These are phyloP conservation scores for Aporophyla lueneburgensis DNA, from an alignment of 2,888 invertebrate genomes.

Conservation along the genomic window DNA sequence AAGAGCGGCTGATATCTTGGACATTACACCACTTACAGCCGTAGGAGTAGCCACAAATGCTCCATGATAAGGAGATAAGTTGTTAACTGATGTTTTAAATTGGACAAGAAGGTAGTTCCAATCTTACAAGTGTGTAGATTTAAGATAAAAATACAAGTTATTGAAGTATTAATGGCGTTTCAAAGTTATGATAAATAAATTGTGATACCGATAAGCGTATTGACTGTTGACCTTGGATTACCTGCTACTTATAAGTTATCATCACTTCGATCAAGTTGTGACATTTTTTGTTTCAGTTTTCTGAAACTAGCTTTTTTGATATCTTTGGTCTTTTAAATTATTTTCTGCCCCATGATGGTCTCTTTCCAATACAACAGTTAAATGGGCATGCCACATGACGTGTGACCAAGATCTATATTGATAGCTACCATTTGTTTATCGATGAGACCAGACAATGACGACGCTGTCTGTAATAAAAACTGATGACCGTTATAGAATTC, in stretches of 20 bases:
- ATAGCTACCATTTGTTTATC: conserved; percentile 49
- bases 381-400: conserved; percentile 12
- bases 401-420: conserved; percentile 23
- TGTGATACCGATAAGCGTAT: conserved; percentile 41
- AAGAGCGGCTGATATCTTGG: conserved; percentile 46
- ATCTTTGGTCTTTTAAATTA: background rate
- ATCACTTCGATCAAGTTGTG: background rate
- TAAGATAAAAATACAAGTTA: background rate
- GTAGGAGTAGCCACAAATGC: conserved; percentile 29
- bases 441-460: conserved; percentile 54
- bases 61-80: conserved; percentile 37
- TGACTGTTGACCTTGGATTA: conserved; percentile 22
- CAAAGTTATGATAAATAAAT: conserved; percentile 5
- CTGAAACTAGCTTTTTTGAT: background rate
- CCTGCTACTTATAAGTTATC: background rate
- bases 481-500: conserved; percentile 38
- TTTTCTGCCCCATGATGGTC: background rate
- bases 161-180: conserved; percentile 10
- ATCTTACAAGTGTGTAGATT: background rate
- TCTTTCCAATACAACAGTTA: conserved; percentile 7
- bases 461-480: conserved; percentile 45
- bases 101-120: conserved; percentile 10
- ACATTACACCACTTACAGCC: conserved; percentile 18
- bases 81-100: conserved; percentile 30
- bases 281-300: background rate